Conservation (phyloP, 23 tunicate genomes). For the Trididemnum clinides region DNA sequence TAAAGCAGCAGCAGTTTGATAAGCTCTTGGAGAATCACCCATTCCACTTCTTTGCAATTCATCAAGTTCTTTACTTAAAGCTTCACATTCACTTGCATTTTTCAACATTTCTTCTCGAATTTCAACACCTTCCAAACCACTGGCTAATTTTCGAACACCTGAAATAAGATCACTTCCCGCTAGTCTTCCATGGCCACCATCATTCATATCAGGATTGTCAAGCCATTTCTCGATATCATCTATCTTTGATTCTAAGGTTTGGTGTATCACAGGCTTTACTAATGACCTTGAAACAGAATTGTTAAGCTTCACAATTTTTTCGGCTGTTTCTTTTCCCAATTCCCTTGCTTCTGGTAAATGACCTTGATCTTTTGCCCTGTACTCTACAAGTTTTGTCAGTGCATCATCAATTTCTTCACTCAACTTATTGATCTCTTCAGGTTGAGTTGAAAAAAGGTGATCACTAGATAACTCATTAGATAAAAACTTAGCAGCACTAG, state of each 20-base stretch:
- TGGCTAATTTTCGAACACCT: constrained; percentile 69
- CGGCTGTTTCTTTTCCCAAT: constrained; percentile 51
- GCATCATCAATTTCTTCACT: constrained; percentile 78
- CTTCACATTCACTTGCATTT: constrained; percentile 60
- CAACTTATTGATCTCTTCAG: constrained; percentile 52
- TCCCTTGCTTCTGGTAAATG: constrained; percentile 70
- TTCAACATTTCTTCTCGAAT: constrained; percentile 13
- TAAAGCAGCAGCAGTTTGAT: constrained; percentile 47
- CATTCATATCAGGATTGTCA: constrained; percentile 67
- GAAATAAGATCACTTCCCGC: constrained; percentile 53
- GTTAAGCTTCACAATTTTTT: constrained; percentile 64
- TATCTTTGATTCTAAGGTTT: constrained; percentile 71
- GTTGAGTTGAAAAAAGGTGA: constrained; percentile 21
- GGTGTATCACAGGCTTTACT: constrained; percentile 11
- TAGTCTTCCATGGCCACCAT: constrained; percentile 74
- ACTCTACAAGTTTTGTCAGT: constrained; percentile 56
- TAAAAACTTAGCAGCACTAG: constrained; percentile 37
- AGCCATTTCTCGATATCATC: constrained; percentile 71
- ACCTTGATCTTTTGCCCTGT: constrained; percentile 42
- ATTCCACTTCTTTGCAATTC: constrained; percentile 51
- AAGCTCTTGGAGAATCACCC: constrained; percentile 76
- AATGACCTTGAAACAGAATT: constrained; percentile 49
- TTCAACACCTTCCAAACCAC: constrained; percentile 35
- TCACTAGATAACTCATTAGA: constrained; percentile 28
- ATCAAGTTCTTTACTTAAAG: constrained; percentile 56